Base-by-base conservation (phyloP, 2,888 invertebrate genomes). In the Agrochola macilenta region DNA sequence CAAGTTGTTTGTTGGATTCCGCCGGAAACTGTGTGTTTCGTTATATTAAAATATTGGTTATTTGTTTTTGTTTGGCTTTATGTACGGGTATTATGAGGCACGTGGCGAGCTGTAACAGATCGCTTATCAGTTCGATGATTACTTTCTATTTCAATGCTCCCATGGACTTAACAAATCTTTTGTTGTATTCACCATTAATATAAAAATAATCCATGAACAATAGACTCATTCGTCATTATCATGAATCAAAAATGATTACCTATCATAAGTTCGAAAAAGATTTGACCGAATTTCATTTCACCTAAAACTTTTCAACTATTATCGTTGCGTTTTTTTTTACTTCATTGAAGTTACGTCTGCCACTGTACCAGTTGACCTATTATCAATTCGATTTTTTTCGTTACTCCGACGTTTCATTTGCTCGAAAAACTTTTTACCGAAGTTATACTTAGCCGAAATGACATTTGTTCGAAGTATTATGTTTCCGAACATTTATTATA, bases 1-100 rank as follows among this genome's bases (percentile, higher is more conserved):
- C 64, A 80, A 79, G 63, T 78, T 76, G 74, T 79, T 77, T 68
- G 61, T 65, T 39, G 61, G 46, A 71, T 80, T 73, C 61, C 54
- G 49, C 57, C 58, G 49, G 49, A 60, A 84, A 76, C 58, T 63
- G 26, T 17, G 43, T 52, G 43, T 73, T 75, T 46, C 9, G 49
- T 63, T 69, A 68, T 65, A 39, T 65, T 57, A 23, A 68, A 71
- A 74, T 69, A 71, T 64, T 23, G 57, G 39, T 60, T 30, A 54
- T 73, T 76, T 69, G 60, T 63, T 66, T 78, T 39, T 14, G 30
- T 82, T 58, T 61, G 26, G 30, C 26, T 61, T 23, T 69, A 43
- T 23, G 35, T 69, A 20, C 39, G 5, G 5, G 5, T 52, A n/a
- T 12, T 66, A 64, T 9, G 9, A 30, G 58, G 23, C 35, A 71